Evolutionary conservation across 2,797 vertebrate species (phyloP), one percentile per base, ranked within the genome.

Genomic region (Apodemus agrarius): DNA sequence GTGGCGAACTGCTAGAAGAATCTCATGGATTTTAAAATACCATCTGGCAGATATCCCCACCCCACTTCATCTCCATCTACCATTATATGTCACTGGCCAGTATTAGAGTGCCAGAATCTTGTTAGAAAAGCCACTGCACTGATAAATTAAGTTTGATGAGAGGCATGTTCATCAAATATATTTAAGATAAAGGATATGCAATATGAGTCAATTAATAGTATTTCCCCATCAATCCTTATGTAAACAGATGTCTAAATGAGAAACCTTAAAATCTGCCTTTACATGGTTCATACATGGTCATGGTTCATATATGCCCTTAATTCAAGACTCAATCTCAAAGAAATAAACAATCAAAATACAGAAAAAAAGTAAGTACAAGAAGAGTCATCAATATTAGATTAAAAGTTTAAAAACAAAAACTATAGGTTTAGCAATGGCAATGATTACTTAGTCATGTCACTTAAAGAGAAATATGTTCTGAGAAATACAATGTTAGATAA

Each of bases 321-420:
- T 57, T 26, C 31, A 80, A 93, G 31, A 76, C 52, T 80, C 76
- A 29, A 21, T 54, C 79, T 86, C 91, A 43, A 57, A 52, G 34
- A 92, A 54, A 80, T 24, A 49, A 17, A 63, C 43, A 84, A 92
- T 37, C 37, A 86, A 90, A 84, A 31, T 21, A n/a, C 37, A 90
- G 59, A 59, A 72, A 89, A 86, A 95, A 37, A 69, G 31, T 37
- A 59, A 22, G 34, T 65, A 89, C 54, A 93, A 69, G 82, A 43
- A 92, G 26, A 54, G 19, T 67, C n/a, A 89, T n/a, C 46, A 79
- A 21, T 49, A 46, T 54, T 82, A 75, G 17, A 31, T 9, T 67
- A 67, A 91, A 94, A 74, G 49, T 92, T 74, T 43, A 83, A 95
- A 87, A 85, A 14, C 43, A 85, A 69, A 69, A 89, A 87, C 40